phyloP scores from a whole-genome alignment of 2,888 invertebrate species.

The Hymenopus coronatus region DNA sequence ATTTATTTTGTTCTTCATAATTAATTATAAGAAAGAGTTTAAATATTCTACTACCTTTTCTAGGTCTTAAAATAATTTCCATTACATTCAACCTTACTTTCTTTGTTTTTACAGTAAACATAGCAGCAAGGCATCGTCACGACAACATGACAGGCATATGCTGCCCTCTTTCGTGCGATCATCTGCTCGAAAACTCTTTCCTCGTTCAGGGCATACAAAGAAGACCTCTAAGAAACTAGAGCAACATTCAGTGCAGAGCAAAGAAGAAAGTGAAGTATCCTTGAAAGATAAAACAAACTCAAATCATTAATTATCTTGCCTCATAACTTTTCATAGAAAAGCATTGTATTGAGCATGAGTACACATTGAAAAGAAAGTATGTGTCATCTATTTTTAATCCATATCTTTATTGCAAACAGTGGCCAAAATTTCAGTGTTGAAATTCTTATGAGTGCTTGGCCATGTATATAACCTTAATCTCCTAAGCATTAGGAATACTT shows the following conservation, averaged over 20 bases:
- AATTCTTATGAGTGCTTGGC: background rate
- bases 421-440: background rate
- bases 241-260: background rate
- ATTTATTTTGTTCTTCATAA: no score
- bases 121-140: conserved; percentile 12
- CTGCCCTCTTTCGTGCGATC: conserved; percentile 21
- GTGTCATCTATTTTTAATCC: background rate
- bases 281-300: background rate
- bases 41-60: no score
- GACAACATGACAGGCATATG: conserved; percentile 1
- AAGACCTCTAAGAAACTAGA: conserved; percentile 4
- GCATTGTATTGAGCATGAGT: background rate
- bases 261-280: background rate
- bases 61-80: no score
- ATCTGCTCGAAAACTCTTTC: conserved; percentile 28
- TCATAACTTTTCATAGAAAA: background rate
- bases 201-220: conserved; percentile 12
- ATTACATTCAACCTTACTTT: background rate
- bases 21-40: no score
- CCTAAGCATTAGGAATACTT: no score
- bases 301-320: background rate
- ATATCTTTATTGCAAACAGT: background rate
- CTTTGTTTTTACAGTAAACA: background rate
- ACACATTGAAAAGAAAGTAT: background rate
- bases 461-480: background rate